phyloP scores from a whole-genome alignment of 2,888 invertebrate species.

The Orthosia cruda region DNA sequence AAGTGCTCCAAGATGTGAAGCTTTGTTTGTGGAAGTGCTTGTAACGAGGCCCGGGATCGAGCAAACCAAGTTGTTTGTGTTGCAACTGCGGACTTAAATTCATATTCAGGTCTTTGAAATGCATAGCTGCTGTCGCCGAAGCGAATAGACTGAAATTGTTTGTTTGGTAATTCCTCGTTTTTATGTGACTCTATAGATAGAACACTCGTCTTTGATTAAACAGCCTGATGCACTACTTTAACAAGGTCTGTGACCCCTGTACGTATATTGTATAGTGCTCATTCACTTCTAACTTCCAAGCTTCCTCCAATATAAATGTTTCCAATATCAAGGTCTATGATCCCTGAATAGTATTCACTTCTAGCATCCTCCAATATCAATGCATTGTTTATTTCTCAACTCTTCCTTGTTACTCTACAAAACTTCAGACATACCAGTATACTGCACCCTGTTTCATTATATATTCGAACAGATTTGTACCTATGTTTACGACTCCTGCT shows the following conservation, averaged over 20 bases:
- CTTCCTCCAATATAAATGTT: not conserved
- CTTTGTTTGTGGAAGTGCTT: slow-evolving; percentile 70
- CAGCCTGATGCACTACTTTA: not conserved
- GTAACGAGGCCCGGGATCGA: slow-evolving; percentile 53
- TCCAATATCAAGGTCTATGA: not conserved
- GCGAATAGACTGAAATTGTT: slow-evolving; percentile 43
- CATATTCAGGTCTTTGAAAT: slow-evolving; percentile 52
- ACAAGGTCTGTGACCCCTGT: not conserved
- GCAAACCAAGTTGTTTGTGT: slow-evolving; percentile 52
- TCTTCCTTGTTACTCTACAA: slow-evolving; percentile 9
- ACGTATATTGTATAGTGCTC: not conserved
- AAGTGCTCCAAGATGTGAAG: slow-evolving; percentile 76
- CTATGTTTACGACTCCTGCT: slow-evolving; percentile 32
- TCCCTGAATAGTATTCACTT: not conserved
- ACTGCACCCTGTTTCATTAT: not conserved
- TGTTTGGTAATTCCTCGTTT: slow-evolving; percentile 18
- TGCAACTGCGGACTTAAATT: slow-evolving; percentile 47
- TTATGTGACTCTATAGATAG: slow-evolving; percentile 12
- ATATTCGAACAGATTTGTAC: slow-evolving; percentile 38
- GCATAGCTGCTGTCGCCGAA: slow-evolving; percentile 31
- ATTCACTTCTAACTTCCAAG: not conserved
- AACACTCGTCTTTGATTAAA: not conserved
- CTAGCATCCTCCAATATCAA: not conserved
- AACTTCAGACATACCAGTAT: not conserved
- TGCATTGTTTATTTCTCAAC: not conserved